Base-by-base conservation (phyloP, 2,888 invertebrate genomes). In the Terebella lapidaria region DNA sequence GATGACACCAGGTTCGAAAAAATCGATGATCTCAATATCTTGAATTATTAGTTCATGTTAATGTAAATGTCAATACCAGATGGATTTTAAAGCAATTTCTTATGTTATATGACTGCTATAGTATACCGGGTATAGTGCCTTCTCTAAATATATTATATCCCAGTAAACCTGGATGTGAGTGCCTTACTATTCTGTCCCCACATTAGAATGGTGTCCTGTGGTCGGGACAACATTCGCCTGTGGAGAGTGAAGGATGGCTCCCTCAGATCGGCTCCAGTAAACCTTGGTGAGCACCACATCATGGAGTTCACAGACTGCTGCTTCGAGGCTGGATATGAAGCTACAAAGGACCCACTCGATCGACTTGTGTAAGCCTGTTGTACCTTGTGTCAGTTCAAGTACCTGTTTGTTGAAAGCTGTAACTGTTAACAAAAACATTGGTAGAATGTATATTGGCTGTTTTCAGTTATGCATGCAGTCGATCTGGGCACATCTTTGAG, bases 191-290 rank as follows among this genome's bases (percentile, higher is more conserved):
- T n/a, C n/a, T n/a, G n/a, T n/a, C n/a, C n/a, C n/a, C n/a, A n/a
- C n/a, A n/a, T n/a, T 58, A 77, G 79, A 62, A 72, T 80, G 74
- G 75, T 78, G 30, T 78, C 79, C 1, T 79, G 79, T 72, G 80
- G 79, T 1, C 70, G 74, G 46, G 78, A 79, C 66, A 79, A 80
- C 63, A 66, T 80, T 1, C 70, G 79, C 18, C 61, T 80, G 54
- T 80, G 80, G 80, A 65, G 79, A n/a, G 71, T 80, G 27, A 78
- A 75, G 61, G 78, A 78, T 56, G 75, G 75, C 22, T 67, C 72
- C 2, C 67, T 80, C 60, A 60, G 78, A 52, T 80, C 80, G 56
- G 77, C 77, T 2, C 76, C 79, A 3, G 74, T 79, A 25, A 74
- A 72, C 58, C 66, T 80, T 5, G 76, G 72, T 22, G 76, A 78